Base-by-base conservation (phyloP, 2,888 invertebrate genomes). In the Hermaeophaga mercurialis region DNA sequence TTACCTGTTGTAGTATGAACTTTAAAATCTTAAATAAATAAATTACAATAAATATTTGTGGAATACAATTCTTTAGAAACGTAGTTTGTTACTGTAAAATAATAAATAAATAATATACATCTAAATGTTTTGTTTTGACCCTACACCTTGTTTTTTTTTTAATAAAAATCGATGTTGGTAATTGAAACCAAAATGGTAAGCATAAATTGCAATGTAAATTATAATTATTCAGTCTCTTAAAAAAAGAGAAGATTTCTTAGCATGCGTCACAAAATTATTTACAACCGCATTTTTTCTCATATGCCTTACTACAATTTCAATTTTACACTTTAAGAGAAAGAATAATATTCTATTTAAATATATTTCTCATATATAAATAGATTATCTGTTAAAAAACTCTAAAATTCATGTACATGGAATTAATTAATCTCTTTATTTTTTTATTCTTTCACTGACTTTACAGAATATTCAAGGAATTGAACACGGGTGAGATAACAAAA, bases 371-470 rank as follows among this genome's bases (percentile, higher is more conserved):
- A 58, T 61, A 63, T 62, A 64, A 62, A 63, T 59, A 64, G 61
- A 54, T 34, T 41, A 57, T 64, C 47, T 59, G 54, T 56, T 62
- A 59, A 56, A 62, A 65, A 64, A 66, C 63, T 54, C 54, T 58
- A 61, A 59, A 66, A 56, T 63, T 65, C 60, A 64, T 65, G 57
- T 65, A 66, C 62, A 66, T 65, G 63, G 64, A 65, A 66, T 64
- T 58, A 58, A n/a, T n/a, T n/a, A n/a, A 63, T 61, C 58, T 62
- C 52, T 56, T 58, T 8, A 19, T 28, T 45, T 22, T 26, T 44
- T 45, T 22, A 7, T 19, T 33, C n/a, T 18, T 46, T n/a, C n/a
- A n/a, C n/a, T n/a, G n/a, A n/a, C n/a, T n/a, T n/a, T 22, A 22
- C 22, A 22, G 22, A 48, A 14, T 38, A n/a, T n/a, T n/a, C n/a